A percentile compares a stretch with the other conserved stretches of the same genome.
Conservation (phyloP, 2,888 invertebrate genomes). For the Diabrotica balteata region DNA sequence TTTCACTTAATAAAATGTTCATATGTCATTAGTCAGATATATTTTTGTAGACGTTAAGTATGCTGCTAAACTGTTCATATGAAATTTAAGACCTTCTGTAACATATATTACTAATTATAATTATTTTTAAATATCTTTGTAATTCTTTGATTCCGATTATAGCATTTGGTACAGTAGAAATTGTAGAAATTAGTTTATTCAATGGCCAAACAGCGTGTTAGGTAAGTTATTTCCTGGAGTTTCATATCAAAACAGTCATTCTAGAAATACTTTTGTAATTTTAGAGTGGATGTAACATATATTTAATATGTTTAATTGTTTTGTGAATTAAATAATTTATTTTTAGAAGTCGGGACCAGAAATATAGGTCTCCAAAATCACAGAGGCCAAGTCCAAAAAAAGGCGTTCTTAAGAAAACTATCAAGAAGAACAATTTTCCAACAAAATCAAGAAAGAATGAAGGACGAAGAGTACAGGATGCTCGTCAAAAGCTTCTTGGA, state of each 20-base stretch:
- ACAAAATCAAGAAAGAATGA: not conserved
- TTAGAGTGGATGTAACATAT: too few species aligned
- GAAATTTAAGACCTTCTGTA: too few species aligned
- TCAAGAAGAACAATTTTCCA: slow-evolving; percentile 10
- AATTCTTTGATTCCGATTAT: too few species aligned
- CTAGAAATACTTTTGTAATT: too few species aligned
- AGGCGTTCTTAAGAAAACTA: slow-evolving; percentile 4
- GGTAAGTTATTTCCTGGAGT: slow-evolving; percentile 21
- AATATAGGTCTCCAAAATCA: slow-evolving; percentile 34
- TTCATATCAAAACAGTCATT: too few species aligned
- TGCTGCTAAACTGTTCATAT: not conserved
- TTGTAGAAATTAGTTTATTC: not conserved
- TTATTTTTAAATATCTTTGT: too few species aligned
- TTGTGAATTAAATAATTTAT: slow-evolving; percentile 1
- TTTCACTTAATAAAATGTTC: too few species aligned
- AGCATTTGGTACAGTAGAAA: too few species aligned
- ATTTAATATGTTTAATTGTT: not conserved
- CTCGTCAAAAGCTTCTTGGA: slow-evolving; percentile 78
- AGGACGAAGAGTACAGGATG: slow-evolving; percentile 65
- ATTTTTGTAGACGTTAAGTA: slow-evolving; percentile 4
- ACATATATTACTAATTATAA: too few species aligned
- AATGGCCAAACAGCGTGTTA: slow-evolving; percentile 26
- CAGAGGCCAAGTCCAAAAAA: slow-evolving; percentile 27
- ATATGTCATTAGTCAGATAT: too few species aligned
- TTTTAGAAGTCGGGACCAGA: slow-evolving; percentile 36